Evolutionary conservation across 2,797 vertebrate genomes (phyloP).

Genomic region (Holocentrus rufus): DNA sequence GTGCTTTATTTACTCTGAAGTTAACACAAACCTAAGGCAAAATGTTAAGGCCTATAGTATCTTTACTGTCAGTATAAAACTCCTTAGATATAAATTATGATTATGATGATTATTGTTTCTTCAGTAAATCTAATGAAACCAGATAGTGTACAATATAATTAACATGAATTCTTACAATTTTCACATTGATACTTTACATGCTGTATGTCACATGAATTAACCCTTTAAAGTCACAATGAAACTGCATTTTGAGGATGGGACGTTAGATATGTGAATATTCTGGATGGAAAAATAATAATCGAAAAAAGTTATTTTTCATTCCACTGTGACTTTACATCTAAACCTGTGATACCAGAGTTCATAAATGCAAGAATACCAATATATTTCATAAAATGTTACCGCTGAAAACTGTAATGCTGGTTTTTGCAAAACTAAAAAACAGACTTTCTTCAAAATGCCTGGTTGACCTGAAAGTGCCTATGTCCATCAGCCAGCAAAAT

Average conservation of each 20-base stretch:
- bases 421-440: not conserved
- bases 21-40: constrained; percentile 11
- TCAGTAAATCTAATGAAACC: too few species aligned
- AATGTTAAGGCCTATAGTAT: not conserved
- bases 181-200: not conserved
- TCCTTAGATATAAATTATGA: too few species aligned
- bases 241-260: too few species aligned
- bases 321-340: not conserved
- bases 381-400: too few species aligned
- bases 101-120: too few species aligned
- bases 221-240: too few species aligned
- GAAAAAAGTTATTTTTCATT: too few species aligned
- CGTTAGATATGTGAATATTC: too few species aligned
- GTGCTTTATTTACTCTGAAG: constrained; percentile 26
- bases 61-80: too few species aligned
- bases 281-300: too few species aligned
- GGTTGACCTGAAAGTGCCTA: not conserved
- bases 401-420: too few species aligned
- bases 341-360: not conserved
- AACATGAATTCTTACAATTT: not conserved
- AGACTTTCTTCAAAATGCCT: not conserved
- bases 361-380: not conserved
- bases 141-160: not conserved
- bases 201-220: not conserved
- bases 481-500: constrained; percentile 11